phyloP scores from a whole-genome alignment of 2,113 vertebrate species.

The Varanus salvator region DNA sequence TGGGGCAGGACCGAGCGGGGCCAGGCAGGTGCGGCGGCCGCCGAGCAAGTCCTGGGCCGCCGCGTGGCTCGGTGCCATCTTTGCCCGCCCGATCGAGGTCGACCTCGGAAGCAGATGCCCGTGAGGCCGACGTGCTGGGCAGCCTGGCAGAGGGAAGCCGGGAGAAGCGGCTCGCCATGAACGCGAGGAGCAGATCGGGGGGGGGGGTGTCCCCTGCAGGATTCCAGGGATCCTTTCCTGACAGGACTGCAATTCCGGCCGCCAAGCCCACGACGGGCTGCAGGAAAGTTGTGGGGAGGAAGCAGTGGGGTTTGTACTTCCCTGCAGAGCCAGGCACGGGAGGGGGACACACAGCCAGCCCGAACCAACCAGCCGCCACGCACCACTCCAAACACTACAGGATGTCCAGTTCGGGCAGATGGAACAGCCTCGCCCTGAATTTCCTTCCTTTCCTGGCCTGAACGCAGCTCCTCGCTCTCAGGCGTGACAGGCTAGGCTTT shows the following conservation, averaged over 20 bases:
- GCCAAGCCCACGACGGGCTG: too few species aligned
- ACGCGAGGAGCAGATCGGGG: too few species aligned
- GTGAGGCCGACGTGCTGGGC: too few species aligned
- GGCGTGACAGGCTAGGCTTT: not conserved
- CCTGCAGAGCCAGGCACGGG: not conserved
- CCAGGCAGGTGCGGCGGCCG: not conserved
- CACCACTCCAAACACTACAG: not conserved
- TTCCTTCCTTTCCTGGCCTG: not conserved
- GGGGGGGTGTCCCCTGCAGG: not conserved
- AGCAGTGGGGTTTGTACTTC: not conserved
- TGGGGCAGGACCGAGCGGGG: not conserved
- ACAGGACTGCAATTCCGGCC: too few species aligned
- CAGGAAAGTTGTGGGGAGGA: not conserved
- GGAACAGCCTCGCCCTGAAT: not conserved
- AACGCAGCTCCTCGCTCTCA: not conserved
- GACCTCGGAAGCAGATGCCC: too few species aligned
- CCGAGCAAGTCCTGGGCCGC: not conserved
- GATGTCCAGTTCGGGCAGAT: not conserved
- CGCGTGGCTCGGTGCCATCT: not conserved
- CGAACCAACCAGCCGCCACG: not conserved
- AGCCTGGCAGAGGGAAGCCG: too few species aligned
- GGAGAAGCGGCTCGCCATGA: too few species aligned
- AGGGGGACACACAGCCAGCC: conserved; percentile 36
- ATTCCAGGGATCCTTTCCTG: not conserved
- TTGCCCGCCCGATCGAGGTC: too few species aligned